Base-by-base conservation (phyloP, 2,113 vertebrate genomes). In the Limanda limanda region DNA sequence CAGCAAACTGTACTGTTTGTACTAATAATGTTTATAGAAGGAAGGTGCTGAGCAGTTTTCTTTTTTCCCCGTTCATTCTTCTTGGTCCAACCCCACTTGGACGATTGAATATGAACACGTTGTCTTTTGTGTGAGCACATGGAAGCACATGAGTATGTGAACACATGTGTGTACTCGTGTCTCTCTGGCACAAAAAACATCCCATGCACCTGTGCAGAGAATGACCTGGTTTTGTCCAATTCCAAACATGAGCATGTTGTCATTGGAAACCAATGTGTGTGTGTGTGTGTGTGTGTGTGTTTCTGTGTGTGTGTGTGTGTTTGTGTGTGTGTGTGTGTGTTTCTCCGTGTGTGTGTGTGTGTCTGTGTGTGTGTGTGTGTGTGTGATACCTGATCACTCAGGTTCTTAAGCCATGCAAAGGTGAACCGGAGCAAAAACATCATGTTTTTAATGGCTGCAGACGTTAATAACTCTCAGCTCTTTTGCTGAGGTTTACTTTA, bases 161-260 rank as follows among this genome's bases (percentile, higher is more conserved):
- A 64, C 64, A 63, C 47, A 20, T 10, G 57, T 47, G 13, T 11
- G 17, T 45, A 15, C 31, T 23, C 1, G 11, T 54, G 40, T 74
- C 21, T 58, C 10, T 71, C 52, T 69, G 21, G 5, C 1, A 65
- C 11, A 45, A 47, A 65, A 1, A 11, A 24, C 71, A 52, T 3
- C 0, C 0, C 31, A 31, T 57, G 68, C 80, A 86, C 73, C 74
- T 80, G 81, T 74, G 62, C 62, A 72, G 45, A 66, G 52, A 71
- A 55, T 75, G 70, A 78, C 71, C 76, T 78, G 76, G 20, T 68
- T 68, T 68, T 68, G 4, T 59, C 37, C 24, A 23, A 65, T 55
- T 40, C 23, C 64, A 27, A 85, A 89, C 62, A 74, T 23, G 47
- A 51, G 40, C 60, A 24, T 84, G 88, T 85, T 82, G 84, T 82